Conservation (phyloP, 1,140 invertebrate species). For the Drosophila eugracilis region DNA sequence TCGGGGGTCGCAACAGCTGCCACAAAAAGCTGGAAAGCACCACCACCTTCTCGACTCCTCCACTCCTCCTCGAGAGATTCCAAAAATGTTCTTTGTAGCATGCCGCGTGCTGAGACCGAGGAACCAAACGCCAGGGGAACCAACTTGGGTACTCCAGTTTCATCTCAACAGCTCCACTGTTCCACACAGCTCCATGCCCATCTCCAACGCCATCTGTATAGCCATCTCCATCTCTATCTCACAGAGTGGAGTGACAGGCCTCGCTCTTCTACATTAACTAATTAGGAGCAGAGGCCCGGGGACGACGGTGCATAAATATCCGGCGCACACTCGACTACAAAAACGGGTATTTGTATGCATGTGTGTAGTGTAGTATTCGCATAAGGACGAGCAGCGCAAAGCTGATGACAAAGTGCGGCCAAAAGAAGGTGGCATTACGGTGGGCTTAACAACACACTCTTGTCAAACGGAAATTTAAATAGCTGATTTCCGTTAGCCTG, state of each 20-base stretch:
- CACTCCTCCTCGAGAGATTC: constrained; percentile 10
- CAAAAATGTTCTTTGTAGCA: constrained; percentile 47
- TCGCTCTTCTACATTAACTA: constrained; percentile 69
- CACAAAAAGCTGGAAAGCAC: constrained; percentile 36
- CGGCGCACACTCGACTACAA: neutral
- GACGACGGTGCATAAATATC: constrained; percentile 16
- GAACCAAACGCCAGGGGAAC: constrained; percentile 20
- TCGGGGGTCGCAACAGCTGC: constrained; percentile 8
- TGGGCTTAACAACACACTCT: constrained; percentile 7
- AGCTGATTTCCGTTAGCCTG: constrained; percentile 4
- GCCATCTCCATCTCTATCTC: neutral
- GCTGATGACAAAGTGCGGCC: constrained; percentile 9
- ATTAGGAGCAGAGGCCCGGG: constrained; percentile 54
- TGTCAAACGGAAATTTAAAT: constrained; percentile 38
- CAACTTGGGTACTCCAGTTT: constrained; percentile 14
- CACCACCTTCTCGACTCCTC: too few relatives aligned
- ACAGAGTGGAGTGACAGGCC: constrained; percentile 37
- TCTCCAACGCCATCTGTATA: neutral
- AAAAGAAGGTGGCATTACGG: constrained; percentile 8
- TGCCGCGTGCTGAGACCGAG: constrained; percentile 42
- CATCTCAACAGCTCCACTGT: neutral
- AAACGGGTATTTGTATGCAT: neutral
- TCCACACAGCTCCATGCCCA: neutral
- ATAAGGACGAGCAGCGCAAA: constrained; percentile 18
- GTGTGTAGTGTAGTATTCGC: neutral